Evolutionary conservation across 2,113 vertebrate genomes (phyloP).

Genomic region (Actenoides lindsayi): DNA sequence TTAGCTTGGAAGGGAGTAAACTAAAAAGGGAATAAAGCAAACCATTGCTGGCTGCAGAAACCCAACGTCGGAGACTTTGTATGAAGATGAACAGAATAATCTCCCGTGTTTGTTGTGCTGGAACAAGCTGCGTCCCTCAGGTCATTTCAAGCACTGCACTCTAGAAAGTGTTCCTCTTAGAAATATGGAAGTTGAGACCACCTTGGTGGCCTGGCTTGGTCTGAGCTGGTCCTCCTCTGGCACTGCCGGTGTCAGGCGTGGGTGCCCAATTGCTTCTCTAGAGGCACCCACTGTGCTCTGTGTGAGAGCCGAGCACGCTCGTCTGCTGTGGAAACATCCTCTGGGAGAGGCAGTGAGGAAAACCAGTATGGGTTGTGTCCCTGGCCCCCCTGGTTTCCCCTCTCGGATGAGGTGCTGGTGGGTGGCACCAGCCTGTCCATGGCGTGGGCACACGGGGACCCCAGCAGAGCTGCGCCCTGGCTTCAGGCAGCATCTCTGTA

Average conservation of each 20-base stretch:
- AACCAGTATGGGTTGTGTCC: background rate
- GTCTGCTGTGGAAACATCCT: background rate
- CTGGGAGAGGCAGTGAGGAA: background rate
- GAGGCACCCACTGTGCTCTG: fast-evolving
- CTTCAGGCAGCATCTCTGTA: fast-evolving
- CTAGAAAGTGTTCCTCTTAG: background rate
- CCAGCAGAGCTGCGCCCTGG: background rate
- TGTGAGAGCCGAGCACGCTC: background rate
- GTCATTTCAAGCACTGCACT: fast-evolving
- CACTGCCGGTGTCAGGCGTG: fast-evolving
- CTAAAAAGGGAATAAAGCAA: background rate
- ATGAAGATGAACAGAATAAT: background rate
- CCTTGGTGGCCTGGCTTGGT: background rate
- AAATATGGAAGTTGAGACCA: too few relatives aligned
- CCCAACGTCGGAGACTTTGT: fast-evolving
- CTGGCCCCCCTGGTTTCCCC: too few relatives aligned
- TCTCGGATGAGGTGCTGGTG: background rate
- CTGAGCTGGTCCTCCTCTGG: background rate
- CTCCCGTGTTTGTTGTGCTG: background rate
- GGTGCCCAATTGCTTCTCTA: background rate
- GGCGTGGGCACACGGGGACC: background rate
- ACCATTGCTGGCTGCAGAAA: background rate
- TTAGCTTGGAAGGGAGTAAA: background rate
- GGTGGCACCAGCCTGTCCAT: background rate
- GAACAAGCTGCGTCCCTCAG: background rate